A percentile compares a stretch with the other conserved stretches of the same genome.
Evolutionary conservation across 2,888 invertebrate species (phyloP).

Genomic region (Octodonta nipae): DNA sequence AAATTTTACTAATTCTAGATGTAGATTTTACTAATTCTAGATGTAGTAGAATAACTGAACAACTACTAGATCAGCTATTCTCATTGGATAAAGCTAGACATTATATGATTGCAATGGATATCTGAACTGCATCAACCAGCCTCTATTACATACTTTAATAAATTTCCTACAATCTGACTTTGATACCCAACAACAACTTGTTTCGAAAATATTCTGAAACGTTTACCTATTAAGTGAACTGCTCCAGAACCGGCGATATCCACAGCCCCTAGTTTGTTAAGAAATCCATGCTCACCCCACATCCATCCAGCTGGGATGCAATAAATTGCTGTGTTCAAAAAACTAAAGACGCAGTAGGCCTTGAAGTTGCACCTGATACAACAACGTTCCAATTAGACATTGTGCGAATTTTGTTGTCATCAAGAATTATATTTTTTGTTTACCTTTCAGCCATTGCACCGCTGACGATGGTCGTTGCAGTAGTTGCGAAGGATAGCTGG

Average conservation of each 20-base stretch:
- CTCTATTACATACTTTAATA: too few relatives aligned
- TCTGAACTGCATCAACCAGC: too few relatives aligned
- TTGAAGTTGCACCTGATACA: slow-evolving; percentile 66
- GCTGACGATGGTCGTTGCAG: slow-evolving; percentile 81
- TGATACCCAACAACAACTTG: too few relatives aligned
- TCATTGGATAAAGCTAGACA: too few relatives aligned
- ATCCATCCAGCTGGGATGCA: slow-evolving; percentile 91
- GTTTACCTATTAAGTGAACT: slow-evolving; percentile 69
- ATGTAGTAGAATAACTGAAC: too few relatives aligned
- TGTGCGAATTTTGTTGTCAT: background rate
- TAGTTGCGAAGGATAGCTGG: slow-evolving; percentile 80
- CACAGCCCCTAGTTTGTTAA: slow-evolving; percentile 69
- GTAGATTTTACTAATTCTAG: too few relatives aligned
- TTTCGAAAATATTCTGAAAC: too few relatives aligned
- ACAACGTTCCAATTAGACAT: background rate
- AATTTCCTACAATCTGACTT: too few relatives aligned
- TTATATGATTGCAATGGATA: too few relatives aligned
- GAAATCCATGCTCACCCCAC: slow-evolving; percentile 79
- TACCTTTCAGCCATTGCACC: slow-evolving; percentile 91
- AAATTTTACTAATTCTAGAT: too few relatives aligned
- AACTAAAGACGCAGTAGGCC: slow-evolving; percentile 81
- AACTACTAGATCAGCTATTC: too few relatives aligned
- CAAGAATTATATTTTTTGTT: background rate
- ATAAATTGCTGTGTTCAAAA: slow-evolving; percentile 78
- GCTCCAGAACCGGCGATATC: slow-evolving; percentile 88